These are phyloP conservation scores for Psix sp. DNA, from an alignment of 1,140 invertebrate species.

Conservation along the genomic window DNA sequence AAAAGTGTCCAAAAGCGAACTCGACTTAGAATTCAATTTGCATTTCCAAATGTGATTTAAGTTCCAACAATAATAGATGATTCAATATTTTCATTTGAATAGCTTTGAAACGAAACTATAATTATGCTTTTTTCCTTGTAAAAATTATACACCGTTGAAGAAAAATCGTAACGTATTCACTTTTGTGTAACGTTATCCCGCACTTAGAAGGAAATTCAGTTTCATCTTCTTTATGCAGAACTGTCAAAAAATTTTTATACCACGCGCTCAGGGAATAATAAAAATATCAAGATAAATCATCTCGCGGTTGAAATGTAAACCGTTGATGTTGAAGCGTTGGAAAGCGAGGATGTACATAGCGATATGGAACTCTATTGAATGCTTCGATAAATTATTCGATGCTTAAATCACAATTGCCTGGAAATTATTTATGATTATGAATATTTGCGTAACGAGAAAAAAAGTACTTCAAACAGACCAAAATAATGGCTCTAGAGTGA, in stretches of 20 bases:
- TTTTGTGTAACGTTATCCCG: not conserved
- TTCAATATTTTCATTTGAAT: no score
- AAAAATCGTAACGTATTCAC: slow-evolving; percentile 15
- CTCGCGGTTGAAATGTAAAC: slow-evolving; percentile 7
- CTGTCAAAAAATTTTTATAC: slow-evolving; percentile 24
- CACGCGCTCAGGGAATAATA: slow-evolving; percentile 3
- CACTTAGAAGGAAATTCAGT: slow-evolving; percentile 9
- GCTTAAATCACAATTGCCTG: slow-evolving; percentile 22
- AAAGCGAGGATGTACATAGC: no score
- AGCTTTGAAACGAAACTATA: no score
- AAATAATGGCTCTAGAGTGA: no score
- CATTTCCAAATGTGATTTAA: no score
- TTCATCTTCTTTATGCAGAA: slow-evolving; percentile 20
- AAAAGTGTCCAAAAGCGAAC: no score
- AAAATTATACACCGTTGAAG: not conserved
- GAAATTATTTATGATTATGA: slow-evolving; percentile 22
- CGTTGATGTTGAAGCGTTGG: slow-evolving; percentile 29
- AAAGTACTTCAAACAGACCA: no score
- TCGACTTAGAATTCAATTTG: no score
- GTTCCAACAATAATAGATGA: no score
- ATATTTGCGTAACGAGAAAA: not conserved
- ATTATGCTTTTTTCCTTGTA: no score
- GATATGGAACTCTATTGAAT: slow-evolving; percentile 14
- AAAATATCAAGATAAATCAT: slow-evolving; percentile 26
- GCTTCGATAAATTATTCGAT: slow-evolving; percentile 25